A percentile compares a stretch with the other conserved stretches of the same genome.
phyloP scores from a whole-genome alignment of 2,888 invertebrate species.

The Aromia moschata region DNA sequence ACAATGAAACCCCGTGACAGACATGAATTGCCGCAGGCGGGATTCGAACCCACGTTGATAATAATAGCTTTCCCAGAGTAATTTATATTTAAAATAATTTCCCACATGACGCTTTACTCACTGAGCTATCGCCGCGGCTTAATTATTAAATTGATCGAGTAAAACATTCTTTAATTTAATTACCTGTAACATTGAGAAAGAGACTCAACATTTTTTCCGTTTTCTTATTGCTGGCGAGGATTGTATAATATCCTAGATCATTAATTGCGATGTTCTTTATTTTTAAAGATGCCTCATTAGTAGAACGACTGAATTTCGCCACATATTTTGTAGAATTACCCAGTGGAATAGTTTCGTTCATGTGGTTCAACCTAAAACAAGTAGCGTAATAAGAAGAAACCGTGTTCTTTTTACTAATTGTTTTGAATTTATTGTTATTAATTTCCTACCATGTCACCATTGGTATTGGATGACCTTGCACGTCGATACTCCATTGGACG shows the following conservation, averaged over 20 bases:
- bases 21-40: no score
- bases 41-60: no score
- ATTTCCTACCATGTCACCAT: conserved; percentile 64
- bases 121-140: no score
- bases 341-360: conserved; percentile 54
- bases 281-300: conserved; percentile 58
- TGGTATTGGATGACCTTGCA: conserved; percentile 68
- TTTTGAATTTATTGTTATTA: no score
- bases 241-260: conserved; percentile 70
- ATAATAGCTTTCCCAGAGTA: no score
- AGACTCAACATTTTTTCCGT: conserved; percentile 62
- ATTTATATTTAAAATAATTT: no score
- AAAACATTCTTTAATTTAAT: no score
- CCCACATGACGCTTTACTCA: no score
- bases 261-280: conserved; percentile 64
- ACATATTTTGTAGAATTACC: conserved; percentile 44
- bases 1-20: no score
- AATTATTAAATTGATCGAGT: no score
- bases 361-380: conserved; percentile 57
- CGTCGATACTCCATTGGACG: conserved; percentile 65
- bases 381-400: not conserved
- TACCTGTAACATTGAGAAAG: conserved; percentile 67
- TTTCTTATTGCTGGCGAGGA: conserved; percentile 66
- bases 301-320: conserved; percentile 39
- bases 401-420: no score